phyloP scores from a whole-genome alignment of 2,888 invertebrate genomes.

The Meghimatium bilineatum region DNA sequence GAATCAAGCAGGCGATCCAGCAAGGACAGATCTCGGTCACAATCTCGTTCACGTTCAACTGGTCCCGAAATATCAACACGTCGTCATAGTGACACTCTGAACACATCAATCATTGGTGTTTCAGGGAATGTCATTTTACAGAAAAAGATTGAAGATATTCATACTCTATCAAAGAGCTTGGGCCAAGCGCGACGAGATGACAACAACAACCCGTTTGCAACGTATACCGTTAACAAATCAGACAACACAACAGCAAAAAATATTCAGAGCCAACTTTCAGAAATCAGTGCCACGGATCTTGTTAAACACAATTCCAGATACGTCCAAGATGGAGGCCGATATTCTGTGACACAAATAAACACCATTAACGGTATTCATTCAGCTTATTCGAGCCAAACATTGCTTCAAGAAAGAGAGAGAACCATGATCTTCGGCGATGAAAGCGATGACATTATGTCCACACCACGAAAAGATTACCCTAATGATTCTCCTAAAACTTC shows the following conservation, averaged over 20 bases:
- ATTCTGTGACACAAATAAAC: constrained; percentile 25
- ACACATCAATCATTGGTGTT: not conserved
- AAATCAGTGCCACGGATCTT: not conserved
- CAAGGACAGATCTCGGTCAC: constrained; percentile 16
- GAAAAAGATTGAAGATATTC: not conserved
- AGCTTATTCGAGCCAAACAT: not conserved
- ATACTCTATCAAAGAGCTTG: not conserved
- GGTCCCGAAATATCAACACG: constrained; percentile 16
- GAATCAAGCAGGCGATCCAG: not conserved
- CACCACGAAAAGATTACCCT: not conserved
- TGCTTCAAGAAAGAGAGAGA: constrained; percentile 9
- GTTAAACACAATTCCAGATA: not conserved
- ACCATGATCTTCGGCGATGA: constrained; percentile 27
- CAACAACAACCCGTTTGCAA: constrained; percentile 21
- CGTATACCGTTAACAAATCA: not conserved
- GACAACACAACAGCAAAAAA: not conserved
- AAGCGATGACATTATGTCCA: not conserved
- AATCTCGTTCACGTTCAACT: constrained; percentile 28
- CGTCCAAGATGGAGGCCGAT: not conserved
- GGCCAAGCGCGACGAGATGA: not conserved
- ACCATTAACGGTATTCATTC: not conserved
- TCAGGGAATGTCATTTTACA: constrained; percentile 27
- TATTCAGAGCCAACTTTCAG: not conserved
- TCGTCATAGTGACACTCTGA: constrained; percentile 16
- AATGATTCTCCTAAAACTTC: not conserved